Base-by-base conservation (phyloP, 2,888 invertebrate genomes). In the Troglohyphantes excavatus region DNA sequence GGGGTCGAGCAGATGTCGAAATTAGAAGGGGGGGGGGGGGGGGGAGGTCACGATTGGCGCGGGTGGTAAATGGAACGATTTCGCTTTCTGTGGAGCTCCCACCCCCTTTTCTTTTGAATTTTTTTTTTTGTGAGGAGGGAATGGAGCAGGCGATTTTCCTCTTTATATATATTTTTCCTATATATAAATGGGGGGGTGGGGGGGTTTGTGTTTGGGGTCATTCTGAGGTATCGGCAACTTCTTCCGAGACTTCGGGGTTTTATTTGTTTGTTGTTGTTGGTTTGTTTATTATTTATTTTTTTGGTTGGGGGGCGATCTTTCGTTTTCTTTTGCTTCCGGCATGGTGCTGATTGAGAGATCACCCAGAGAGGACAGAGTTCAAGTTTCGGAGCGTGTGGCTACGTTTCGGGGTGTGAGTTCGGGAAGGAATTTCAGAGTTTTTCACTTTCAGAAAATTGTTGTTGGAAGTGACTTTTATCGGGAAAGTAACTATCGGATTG, bases 21-120 rank as follows among this genome's bases (percentile, higher is more conserved):
- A 65, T 73, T 73, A 72, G 76, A 76, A 75, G 76, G 43, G 29
- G 39, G 76, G 85, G 61, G 59, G 53, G 63, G 29, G 63, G 21
- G 9, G 65, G 53, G 79, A 27, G 81, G 81, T 88, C 75, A n/a
- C n/a, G n/a, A n/a, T n/a, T n/a, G n/a, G n/a, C n/a, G n/a, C n/a
- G n/a, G n/a, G n/a, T n/a, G n/a, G n/a, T n/a, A 88, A 88, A 88
- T 88, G 81, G 81, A 82, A 88, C 88, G 88, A 67, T 88, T 88
- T 88, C 82, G 65, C 73, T 88, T 88, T 88, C 53, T 59, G 39
- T 43, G 33, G n/a, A 3, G 11, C 19, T n/a, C 21, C 46, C 46
- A 53, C 43, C 33, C 46, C n/a, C 21, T 21, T 23, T 29, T 21
- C n/a, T 3, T 9, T 17, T 63, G n/a, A 6, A 17, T 39, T 65